Evolutionary conservation across 1,140 invertebrate genomes (phyloP), one percentile per base, ranked within the genome.

Genomic region (Gerris buenoi): DNA sequence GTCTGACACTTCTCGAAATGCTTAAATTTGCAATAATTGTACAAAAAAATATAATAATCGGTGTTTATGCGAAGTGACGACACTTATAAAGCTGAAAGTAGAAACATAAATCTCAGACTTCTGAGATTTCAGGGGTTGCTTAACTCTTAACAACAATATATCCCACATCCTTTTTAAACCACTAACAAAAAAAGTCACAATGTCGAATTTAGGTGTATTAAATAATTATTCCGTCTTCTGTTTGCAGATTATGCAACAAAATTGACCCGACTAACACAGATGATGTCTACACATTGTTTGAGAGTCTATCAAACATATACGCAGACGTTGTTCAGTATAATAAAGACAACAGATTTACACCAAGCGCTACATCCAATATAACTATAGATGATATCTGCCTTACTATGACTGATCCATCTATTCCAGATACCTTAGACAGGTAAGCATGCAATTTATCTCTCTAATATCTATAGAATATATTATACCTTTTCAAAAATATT

Each of bases 301-400:
- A 87, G 72, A 84, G 81, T 62, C 75, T 96, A n/a, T 88, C 91
- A 2, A 84, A 85, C 46, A 91, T 93, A 77, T 88, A 91, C 76
- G 88, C 87, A 2, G 90, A 86, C 46, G 82, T 96, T 63, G 93
- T 95, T 0, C 94, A 97, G 72, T 97, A 97, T 76, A 97, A 96
- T 75, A 90, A 93, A 76, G 94, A 96, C 73, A 96, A 97, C 76
- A 80, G 93, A 59, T 64, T 66, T 5, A 71, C 64, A 2, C 27
- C 27, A 26, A 60, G 57, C 25, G 65, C 68, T n/a, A 67, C 62
- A 2, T 56, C 68, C 13, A 61, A 64, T 22, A 28, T 65, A 23
- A 67, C 65, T 5, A 66, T 69, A 33, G 65, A 69, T 33, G 62
- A 68, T 27, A 18, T 67, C 10, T 67, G 68, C 82, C 82, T 2